Evolutionary conservation across 2,888 invertebrate genomes (phyloP), one percentile per base, ranked within the genome.

Genomic region (Perithous albicinctus): DNA sequence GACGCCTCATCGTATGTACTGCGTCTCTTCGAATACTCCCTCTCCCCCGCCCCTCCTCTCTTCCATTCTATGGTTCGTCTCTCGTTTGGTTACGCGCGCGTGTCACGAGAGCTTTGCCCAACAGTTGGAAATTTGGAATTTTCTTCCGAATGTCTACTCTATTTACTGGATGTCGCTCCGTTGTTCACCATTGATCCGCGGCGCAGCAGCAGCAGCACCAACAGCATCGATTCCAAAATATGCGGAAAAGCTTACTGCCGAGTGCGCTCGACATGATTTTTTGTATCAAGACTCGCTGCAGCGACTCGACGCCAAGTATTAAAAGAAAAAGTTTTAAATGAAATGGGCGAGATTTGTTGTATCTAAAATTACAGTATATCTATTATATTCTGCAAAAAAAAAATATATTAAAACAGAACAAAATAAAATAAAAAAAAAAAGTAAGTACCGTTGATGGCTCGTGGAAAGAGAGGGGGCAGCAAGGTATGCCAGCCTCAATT

Each of bases 1-100:
- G 32, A 51, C 66, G 70, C 61, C 54, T 29, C 86, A 41, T 38
- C 86, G 85, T 29, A 4, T 2, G 29, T 86, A 23, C 23, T 51
- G 4, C 48, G n/a, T 51, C 23, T 51, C 82, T 84, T 86, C 77
- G 74, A 70, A 84, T 54, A 67, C 79, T 87, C 88, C 86, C 87
- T 87, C 88, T 87, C 85, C 85, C 84, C 7, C 20, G 20, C 15
- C 23, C 8, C n/a, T 43, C 32, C 35, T 35, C 63, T 10, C 61
- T 38, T 2, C n/a, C 35, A n/a, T 3, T n/a, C 23, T 48, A 38
- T 43, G 10, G n/a, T n/a, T 67, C 23, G 41, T 29, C 51, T 76
- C 46, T 43, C 41, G 64, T 48, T 6, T 85, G 86, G 86, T 86
- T 86, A 84, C 88, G 90, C 91, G 90, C 89, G 90, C 91, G 90